phyloP scores from a whole-genome alignment of 2,888 invertebrate species.

The Ophion slaviceki region DNA sequence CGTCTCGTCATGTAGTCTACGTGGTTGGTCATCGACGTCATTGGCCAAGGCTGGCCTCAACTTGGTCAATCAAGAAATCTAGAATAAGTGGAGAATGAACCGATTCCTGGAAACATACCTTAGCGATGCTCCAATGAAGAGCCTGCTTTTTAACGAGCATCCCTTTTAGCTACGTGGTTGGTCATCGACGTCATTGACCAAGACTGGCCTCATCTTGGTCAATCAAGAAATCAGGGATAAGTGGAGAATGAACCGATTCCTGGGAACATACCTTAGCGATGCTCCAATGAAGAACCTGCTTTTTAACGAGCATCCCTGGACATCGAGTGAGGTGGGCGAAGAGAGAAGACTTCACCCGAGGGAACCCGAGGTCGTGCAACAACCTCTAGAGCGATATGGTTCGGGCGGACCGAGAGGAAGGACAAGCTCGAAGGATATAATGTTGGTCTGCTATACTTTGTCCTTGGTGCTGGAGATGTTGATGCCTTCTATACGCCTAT shows the following conservation, averaged over 20 bases:
- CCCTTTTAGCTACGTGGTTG: neutral
- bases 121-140: no score
- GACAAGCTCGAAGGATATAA: conserved; percentile 69
- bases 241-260: neutral
- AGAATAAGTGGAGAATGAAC: neutral
- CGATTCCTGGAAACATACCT: no score
- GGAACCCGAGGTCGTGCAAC: conserved; percentile 77
- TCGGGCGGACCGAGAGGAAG: conserved; percentile 70
- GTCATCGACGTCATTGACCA: no score
- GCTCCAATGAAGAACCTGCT: no score
- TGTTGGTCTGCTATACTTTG: conserved; percentile 67
- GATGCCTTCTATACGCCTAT: conserved; percentile 57
- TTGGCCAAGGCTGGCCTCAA: no score
- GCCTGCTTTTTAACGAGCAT: neutral
- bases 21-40: no score
- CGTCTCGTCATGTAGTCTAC: no score
- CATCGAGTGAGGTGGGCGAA: conserved; percentile 74
- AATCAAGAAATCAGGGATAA: neutral
- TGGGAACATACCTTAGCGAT: no score
- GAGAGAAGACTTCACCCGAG: conserved; percentile 80
- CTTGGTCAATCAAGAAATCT: no score
- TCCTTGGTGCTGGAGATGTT: conserved; percentile 67
- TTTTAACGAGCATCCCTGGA: conserved; percentile 10
- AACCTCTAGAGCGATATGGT: conserved; percentile 70
- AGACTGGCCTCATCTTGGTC: no score